Base-by-base conservation (phyloP, 2,888 invertebrate genomes). In the Archaeoteleia sp. region DNA sequence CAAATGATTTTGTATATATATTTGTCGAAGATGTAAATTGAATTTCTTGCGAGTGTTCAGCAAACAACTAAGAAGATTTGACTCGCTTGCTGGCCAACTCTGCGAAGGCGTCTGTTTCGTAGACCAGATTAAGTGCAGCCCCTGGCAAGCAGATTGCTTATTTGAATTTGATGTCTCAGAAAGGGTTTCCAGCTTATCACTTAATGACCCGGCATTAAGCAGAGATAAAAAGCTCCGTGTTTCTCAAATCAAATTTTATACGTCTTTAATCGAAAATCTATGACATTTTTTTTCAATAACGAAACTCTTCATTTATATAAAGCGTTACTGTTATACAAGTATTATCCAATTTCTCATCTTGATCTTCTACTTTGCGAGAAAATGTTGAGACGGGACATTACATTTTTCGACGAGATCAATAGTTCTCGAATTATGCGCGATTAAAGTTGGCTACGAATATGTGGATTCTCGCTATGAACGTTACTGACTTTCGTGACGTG, bases 381-480 rank as follows among this genome's bases (percentile, higher is more conserved):
- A 20, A 20, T 2, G 20, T 20, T 4, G 5, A 20, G 20, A 20
- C 5, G 20, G 2, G 20, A 2, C 20, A 20, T 20, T 20, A 2
- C 5, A 5, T 20, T 20, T 20, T 20, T 20, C 5, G 29, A 23
- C 17, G 8, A 13, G 32, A 58, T 42, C 48, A 35, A 51, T 51
- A 48, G 32, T 60, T 49, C 49, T 51, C 12, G 13, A 45, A 51
- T 43, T 43, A 51, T 17, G 25, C 1, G 25, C 13, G 35, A 61
- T 60, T 53, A 45, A 48, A 54, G 17, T 40, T 53, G 6, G 14
- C 25, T 20, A n/a, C n/a, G n/a, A n/a, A n/a, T n/a, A n/a, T n/a
- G n/a, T n/a, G n/a, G n/a, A n/a, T n/a, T n/a, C n/a, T n/a, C 46
- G 34, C 27, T 27, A 42, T 48, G 48, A 63, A 42, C 49, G 49